Evolutionary conservation across 2,888 invertebrate species (phyloP), one percentile per base, ranked within the genome.

Genomic region (Drosophila subquinaria): DNA sequence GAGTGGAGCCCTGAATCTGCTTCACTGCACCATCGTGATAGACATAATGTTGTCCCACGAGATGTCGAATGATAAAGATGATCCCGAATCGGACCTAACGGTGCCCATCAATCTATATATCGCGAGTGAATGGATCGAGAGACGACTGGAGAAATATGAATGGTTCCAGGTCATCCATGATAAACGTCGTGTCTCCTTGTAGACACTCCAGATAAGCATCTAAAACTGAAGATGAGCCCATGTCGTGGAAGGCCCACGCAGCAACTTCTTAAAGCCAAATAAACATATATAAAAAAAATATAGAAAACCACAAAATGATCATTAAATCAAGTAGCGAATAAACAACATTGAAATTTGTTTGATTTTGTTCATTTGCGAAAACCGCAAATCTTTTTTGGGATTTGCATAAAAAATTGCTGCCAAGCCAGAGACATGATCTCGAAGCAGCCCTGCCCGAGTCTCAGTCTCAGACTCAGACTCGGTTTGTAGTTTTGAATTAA

Each of bases 401-500:
- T 89, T 87, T 80, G 85, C 88, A 89, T 90, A 89, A 84, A 78
- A 87, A 79, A 87, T 74, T 75, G 80, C 75, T 66, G 63, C 66
- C 81, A 76, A 86, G 73, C 73, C 69, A 50, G n/a, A 55, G 61
- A 71, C 65, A 64, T 55, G 68, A 60, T 40, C 43, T 48, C 35
- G 36, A 60, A 15, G 20, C 40, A 61, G 51, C 51, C 53, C 62
- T 47, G 55, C 55, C 63, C 55, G 42, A 50, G 50, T 33, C 60
- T 45, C 63, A 27, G 51, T 15, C 36, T 15, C 8, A 45, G 61
- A 13, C 43, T 38, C 30, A 48, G 70, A 45, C 55, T 13, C 4
- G 48, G 61, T 30, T 30, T 8, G 30, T 30, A 30, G 53, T 45
- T 42, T 52, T 52, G 51, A 71, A 69, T 77, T 80, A 63, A 83